Conservation (phyloP, 2,888 invertebrate species). For the Nephrotoma guestfalica region DNA sequence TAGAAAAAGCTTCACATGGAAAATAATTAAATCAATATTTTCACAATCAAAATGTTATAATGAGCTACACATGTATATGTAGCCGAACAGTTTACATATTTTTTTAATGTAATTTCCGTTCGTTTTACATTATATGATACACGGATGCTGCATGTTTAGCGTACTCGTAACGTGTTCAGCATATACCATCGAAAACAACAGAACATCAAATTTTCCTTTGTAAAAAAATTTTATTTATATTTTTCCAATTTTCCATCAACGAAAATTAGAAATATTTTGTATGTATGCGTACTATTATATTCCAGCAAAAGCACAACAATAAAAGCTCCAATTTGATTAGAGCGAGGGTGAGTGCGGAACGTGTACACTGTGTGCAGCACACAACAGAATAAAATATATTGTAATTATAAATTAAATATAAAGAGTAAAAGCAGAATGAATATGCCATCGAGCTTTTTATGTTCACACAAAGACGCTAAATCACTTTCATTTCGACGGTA, state of each 20-base stretch:
- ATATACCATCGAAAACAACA: background rate
- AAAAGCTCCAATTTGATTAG: background rate
- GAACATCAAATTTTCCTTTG: background rate
- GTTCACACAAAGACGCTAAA: background rate
- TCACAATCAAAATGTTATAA: background rate
- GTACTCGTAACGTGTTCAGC: background rate
- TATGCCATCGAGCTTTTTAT: background rate
- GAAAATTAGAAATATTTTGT: background rate
- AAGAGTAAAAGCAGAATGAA: background rate
- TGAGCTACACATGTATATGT: background rate
- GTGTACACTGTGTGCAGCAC: background rate
- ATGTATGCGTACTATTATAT: background rate
- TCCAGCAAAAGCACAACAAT: background rate
- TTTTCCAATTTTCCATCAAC: background rate
- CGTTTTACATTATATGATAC: background rate
- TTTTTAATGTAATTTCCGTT: background rate
- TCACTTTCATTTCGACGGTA: background rate
- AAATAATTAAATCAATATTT: background rate
- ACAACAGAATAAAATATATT: background rate
- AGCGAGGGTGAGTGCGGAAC: background rate
- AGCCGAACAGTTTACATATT: background rate
- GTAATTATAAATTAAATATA: background rate
- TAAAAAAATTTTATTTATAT: background rate
- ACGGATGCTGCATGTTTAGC: background rate
- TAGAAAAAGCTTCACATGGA: background rate